These are phyloP conservation scores for Lasioglossum lativentre DNA, from an alignment of 2,888 invertebrate genomes.

Conservation along the genomic window DNA sequence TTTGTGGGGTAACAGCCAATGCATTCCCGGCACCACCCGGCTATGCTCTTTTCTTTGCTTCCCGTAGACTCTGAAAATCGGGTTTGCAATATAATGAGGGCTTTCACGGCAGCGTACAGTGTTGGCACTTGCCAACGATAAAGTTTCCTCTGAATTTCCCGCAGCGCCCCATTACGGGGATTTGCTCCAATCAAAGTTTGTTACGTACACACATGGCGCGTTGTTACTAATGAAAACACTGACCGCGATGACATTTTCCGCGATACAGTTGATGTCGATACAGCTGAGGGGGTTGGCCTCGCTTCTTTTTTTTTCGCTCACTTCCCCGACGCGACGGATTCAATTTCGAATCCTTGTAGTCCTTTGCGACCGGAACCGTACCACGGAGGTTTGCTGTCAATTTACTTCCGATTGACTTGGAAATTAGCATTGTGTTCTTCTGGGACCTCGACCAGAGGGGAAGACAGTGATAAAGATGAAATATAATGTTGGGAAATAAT, in stretches of 20 bases:
- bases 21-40: not conserved
- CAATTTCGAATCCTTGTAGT: not conserved
- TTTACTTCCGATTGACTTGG: not conserved
- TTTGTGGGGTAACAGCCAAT: constrained; percentile 33
- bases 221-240: constrained; percentile 59
- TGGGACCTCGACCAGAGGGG: not conserved
- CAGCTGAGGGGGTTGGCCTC: not conserved
- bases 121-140: constrained; percentile 62
- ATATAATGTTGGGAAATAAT: not conserved
- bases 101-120: constrained; percentile 51
- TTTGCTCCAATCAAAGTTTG: constrained; percentile 65
- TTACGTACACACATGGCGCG: constrained; percentile 55
- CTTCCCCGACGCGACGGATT: not conserved
- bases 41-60: constrained; percentile 37
- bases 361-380: not conserved
- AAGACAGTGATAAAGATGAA: not conserved
- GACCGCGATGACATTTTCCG: constrained; percentile 26
- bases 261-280: constrained; percentile 3
- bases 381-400: not conserved
- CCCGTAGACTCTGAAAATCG: constrained; percentile 51
- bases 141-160: constrained; percentile 64
- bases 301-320: not conserved
- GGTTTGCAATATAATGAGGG: constrained; percentile 58
- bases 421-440: not conserved
- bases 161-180: constrained; percentile 60